phyloP scores from a whole-genome alignment of 2,888 invertebrate species.

The Rhopalosiphum nymphaeae region DNA sequence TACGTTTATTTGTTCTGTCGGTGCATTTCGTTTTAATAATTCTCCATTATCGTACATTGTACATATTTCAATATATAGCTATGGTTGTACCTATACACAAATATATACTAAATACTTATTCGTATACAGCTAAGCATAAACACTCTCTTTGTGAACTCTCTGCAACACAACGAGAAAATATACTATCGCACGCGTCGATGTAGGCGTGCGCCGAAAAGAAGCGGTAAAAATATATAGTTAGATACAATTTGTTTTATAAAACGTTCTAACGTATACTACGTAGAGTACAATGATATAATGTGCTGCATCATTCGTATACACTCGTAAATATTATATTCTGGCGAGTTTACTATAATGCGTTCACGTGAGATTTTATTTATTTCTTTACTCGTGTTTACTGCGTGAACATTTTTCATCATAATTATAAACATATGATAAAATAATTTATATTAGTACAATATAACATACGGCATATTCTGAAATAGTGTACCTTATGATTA shows the following conservation, averaged over 20 bases:
- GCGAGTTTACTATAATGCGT: background rate
- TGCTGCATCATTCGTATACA: slow-evolving; percentile 2
- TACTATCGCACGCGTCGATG: background rate
- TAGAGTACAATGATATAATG: background rate
- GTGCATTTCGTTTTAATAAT: background rate
- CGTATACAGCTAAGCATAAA: background rate
- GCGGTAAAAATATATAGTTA: background rate
- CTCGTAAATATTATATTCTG: background rate
- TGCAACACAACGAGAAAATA: background rate
- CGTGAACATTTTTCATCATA: background rate
- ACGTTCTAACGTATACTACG: background rate
- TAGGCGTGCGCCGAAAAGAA: slow-evolving; percentile 6
- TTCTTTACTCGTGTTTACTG: background rate
- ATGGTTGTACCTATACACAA: background rate
- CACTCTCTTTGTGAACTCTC: background rate
- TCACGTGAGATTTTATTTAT: background rate
- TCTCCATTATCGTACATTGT: background rate
- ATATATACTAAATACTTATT: background rate
- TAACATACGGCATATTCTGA: background rate
- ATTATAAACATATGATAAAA: background rate
- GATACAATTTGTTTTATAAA: background rate
- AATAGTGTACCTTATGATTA: background rate
- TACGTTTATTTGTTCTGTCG: background rate
- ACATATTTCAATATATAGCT: background rate
- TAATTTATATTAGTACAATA: background rate